Percentiles rank a stretch among this genome's conserved stretches.
Evolutionary conservation across 2,888 invertebrate species (phyloP).

Genomic region (Dasysyrphus tricinctus): DNA sequence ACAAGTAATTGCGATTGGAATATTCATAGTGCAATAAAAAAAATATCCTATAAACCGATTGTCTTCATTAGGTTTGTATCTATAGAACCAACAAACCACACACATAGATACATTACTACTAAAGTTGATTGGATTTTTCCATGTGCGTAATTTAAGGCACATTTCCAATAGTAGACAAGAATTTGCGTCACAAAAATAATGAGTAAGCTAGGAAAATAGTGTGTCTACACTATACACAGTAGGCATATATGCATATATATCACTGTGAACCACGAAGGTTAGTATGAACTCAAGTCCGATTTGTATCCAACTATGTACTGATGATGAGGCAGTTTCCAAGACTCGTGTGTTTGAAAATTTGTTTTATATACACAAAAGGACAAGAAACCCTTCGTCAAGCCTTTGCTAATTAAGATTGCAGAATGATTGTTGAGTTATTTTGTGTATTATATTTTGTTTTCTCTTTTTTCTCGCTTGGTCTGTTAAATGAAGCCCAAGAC

Average conservation of each 20-base stretch:
- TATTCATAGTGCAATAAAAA: slow-evolving; percentile 61
- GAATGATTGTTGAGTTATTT: slow-evolving; percentile 72
- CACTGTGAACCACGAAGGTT: slow-evolving; percentile 34
- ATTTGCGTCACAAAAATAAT: slow-evolving; percentile 70
- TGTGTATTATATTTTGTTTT: slow-evolving; percentile 15
- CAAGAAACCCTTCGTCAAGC: slow-evolving; percentile 48
- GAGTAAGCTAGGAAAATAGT: slow-evolving; percentile 46
- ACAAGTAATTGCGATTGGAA: slow-evolving; percentile 76
- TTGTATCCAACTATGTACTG: slow-evolving; percentile 1
- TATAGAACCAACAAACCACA: neutral
- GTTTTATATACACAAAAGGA: slow-evolving; percentile 54
- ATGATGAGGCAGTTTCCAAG: slow-evolving; percentile 38
- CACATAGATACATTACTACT: slow-evolving; percentile 28
- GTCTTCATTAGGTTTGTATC: slow-evolving; percentile 59
- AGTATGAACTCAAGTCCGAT: slow-evolving; percentile 4
- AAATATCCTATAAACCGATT: slow-evolving; percentile 47
- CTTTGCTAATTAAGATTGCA: slow-evolving; percentile 75
- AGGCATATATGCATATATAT: too few species aligned
- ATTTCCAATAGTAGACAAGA: slow-evolving; percentile 49
- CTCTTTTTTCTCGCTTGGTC: neutral
- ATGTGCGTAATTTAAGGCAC: slow-evolving; percentile 65
- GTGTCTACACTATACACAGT: neutral
- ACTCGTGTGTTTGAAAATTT: slow-evolving; percentile 41
- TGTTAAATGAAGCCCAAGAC: slow-evolving; percentile 45
- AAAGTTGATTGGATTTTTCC: slow-evolving; percentile 62